Evolutionary conservation across 2,888 invertebrate species (phyloP), one percentile per base, ranked within the genome.

Genomic region (Hydriomena furcata): DNA sequence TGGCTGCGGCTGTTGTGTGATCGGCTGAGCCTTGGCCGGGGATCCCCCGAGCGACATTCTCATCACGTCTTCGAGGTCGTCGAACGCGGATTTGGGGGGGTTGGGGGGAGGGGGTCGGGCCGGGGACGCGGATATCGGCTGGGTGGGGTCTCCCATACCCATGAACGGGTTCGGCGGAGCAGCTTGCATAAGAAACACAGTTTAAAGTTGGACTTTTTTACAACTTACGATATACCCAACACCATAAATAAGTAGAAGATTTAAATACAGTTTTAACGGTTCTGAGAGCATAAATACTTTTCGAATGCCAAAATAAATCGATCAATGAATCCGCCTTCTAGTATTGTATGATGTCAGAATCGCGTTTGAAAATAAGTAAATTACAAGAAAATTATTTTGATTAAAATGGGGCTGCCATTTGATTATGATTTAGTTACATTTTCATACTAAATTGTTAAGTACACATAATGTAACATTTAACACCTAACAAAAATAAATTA

Each of bases 41-140:
- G 93, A 93, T 51, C 93, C 93, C 38, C 93, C 94, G 68, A 94
- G 91, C 38, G 93, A 93, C 91, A 93, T 92, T 50, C 93, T 89
- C 85, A 94, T 94, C 47, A 91, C 93, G 70, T 94, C 93, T 70
- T 94, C 94, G 60, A 94, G 91, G 67, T 94, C 94, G 71, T 93
- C 94, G 76, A 94, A 92, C 24, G 94, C 93, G 63, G 93, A 93
- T 68, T 93, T 93, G 44, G 89, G 76, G 55, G 83, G 83, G 58
- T 76, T 70, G 24, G 91, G 89, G 47, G 89, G 91, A 38, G 92
- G 91, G 78, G 87, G 92, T 72, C 88, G 92, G 88, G 86, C 86
- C 60, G 83, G 90, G 62, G 87, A 88, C 54, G 79, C 87, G 68
- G 78, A 79, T 68, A 75, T 86, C 68, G 87, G 84, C 58, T 73